Evolutionary conservation across 37 sponge, comb jelly and placozoan genomes (phyloP).

Genomic region (Axinella damicornis): DNA sequence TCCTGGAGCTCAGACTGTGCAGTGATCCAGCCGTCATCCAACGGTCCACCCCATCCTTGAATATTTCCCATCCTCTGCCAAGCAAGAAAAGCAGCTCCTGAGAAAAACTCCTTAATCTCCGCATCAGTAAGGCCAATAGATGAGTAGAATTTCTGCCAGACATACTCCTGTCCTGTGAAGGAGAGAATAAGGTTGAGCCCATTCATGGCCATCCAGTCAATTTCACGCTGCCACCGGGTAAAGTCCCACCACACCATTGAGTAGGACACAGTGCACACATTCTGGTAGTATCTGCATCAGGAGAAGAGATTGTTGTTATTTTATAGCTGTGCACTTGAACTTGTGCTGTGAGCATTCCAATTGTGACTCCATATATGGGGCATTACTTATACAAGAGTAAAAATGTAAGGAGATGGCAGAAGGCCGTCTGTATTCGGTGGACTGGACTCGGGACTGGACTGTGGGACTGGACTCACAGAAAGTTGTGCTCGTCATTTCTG

Average conservation of each 20-base stretch:
- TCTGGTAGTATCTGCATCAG: constrained; percentile 70
- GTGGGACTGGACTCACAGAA: too few species aligned
- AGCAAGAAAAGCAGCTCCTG: constrained; percentile 77
- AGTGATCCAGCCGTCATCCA: constrained; percentile 54
- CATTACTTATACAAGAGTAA: too few species aligned
- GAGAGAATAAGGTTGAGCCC: constrained; percentile 78
- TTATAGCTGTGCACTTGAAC: too few species aligned
- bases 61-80: constrained; percentile 87
- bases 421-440: too few species aligned
- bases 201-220: constrained; percentile 87
- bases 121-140: constrained; percentile 48
- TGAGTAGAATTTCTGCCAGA: constrained; percentile 51
- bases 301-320: too few species aligned
- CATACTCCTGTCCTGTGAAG: constrained; percentile 81
- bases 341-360: too few species aligned
- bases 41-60: constrained; percentile 71
- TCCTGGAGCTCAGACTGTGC: constrained; percentile 56
- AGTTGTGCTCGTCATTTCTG: too few species aligned
- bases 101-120: constrained; percentile 58
- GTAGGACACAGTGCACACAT: constrained; percentile 85
- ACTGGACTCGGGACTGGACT: too few species aligned
- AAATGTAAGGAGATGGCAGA: too few species aligned
- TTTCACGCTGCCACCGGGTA: constrained; percentile 66
- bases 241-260: constrained; percentile 81
- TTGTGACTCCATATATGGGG: too few species aligned